These are phyloP conservation scores for Heliopora coerulea DNA, from an alignment of 92 coral and sea anemone species.

Conservation along the genomic window DNA sequence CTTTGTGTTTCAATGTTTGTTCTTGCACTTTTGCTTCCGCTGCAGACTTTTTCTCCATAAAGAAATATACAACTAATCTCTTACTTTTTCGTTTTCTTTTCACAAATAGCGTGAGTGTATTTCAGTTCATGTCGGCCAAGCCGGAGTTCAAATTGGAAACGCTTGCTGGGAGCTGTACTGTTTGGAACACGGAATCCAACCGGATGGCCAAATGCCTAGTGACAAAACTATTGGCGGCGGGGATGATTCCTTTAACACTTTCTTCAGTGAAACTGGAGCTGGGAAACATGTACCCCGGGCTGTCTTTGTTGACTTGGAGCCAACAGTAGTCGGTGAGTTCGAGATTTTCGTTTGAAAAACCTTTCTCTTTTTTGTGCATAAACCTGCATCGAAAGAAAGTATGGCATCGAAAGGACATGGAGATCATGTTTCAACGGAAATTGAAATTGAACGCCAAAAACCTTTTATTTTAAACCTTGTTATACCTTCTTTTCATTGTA, in stretches of 20 bases:
- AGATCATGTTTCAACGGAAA: neutral
- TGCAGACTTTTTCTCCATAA: neutral
- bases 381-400: too few species aligned
- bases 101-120: slow-evolving; percentile 97
- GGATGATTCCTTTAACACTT: slow-evolving; percentile 95
- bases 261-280: slow-evolving; percentile 96
- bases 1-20: too few species aligned
- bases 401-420: too few species aligned
- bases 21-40: neutral
- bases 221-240: slow-evolving; percentile 77
- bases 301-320: slow-evolving; percentile 94
- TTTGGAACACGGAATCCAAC: slow-evolving; percentile 93
- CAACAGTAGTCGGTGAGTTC: slow-evolving; percentile 89
- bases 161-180: slow-evolving; percentile 99
- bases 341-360: too few species aligned
- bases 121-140: slow-evolving; percentile 94
- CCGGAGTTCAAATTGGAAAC: slow-evolving; percentile 95
- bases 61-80: too few species aligned
- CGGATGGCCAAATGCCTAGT: slow-evolving; percentile 92
- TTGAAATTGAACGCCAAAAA: neutral
- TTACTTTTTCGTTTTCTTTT: slow-evolving; percentile 1
- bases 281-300: slow-evolving; percentile 97
- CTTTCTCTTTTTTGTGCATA: neutral
- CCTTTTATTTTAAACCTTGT: too few species aligned
- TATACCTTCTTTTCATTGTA: too few species aligned